Conservation (phyloP, 2,797 vertebrate species). For the Phylloscopus collybita region DNA sequence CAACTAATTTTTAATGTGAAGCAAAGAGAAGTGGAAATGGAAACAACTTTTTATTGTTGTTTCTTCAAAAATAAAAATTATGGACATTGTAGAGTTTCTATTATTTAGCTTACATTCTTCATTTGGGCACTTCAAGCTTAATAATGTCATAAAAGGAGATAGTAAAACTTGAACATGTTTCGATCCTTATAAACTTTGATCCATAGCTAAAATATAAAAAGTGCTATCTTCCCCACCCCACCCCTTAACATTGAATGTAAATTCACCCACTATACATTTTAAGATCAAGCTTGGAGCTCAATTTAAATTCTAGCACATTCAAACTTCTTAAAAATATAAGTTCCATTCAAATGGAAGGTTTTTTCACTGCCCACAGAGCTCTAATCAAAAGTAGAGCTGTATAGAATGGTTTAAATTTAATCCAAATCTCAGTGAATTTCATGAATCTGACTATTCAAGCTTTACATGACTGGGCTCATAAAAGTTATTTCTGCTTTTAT, state of each 20-base stretch:
- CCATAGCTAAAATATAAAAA: not conserved
- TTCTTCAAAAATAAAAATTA: conserved; percentile 3
- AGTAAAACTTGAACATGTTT: not conserved
- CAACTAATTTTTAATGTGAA: not conserved
- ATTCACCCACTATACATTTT: not conserved
- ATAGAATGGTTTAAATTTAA: conserved; percentile 74
- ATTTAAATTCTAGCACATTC: conserved; percentile 63
- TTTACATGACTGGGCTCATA: conserved; percentile 60
- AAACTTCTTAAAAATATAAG: conserved; percentile 63
- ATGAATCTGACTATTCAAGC: conserved; percentile 74
- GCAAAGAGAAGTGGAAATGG: not conserved
- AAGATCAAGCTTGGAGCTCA: conserved; percentile 54
- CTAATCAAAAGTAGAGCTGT: conserved; percentile 69
- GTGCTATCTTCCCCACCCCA: fast-evolving
- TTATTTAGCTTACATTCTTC: not conserved
- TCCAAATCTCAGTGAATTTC: conserved; percentile 75
- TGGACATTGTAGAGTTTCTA: not conserved
- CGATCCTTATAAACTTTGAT: conserved; percentile 26
- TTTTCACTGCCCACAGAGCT: conserved; percentile 51
- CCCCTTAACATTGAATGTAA: conserved; percentile 7
- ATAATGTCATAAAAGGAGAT: conserved; percentile 33
- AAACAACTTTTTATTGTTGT: not conserved
- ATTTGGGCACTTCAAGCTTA: not conserved
- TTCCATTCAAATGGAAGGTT: conserved; percentile 54
- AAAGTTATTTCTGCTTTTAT: conserved; percentile 72